These are phyloP conservation scores for Pluvialis apricaria DNA, from an alignment of 2,113 vertebrate genomes.

Conservation along the genomic window DNA sequence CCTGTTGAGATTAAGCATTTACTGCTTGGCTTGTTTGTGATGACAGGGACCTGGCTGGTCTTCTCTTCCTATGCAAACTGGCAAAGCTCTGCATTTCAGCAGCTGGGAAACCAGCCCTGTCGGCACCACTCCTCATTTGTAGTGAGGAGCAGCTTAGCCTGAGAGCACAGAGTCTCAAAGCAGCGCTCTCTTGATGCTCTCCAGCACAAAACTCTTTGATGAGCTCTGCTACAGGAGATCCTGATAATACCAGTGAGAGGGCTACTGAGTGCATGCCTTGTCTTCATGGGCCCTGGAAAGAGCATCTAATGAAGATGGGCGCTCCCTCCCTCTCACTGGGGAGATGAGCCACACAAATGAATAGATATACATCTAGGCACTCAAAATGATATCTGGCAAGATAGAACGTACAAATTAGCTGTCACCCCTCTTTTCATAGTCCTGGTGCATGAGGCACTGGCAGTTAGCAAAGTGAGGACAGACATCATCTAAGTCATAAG, in stretches of 20 bases:
- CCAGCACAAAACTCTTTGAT: slow-evolving; percentile 37
- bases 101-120: neutral
- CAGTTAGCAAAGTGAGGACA: neutral
- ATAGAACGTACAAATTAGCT: neutral
- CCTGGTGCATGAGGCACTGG: neutral
- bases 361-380: neutral
- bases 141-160: neutral
- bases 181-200: neutral
- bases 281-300: neutral
- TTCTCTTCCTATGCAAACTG: slow-evolving; percentile 1
- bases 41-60: slow-evolving; percentile 24
- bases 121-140: neutral
- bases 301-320: neutral
- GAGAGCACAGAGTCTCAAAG: neutral
- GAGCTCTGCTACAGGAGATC: neutral
- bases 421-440: neutral
- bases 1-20: slow-evolving; percentile 43
- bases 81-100: neutral
- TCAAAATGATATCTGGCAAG: neutral
- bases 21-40: slow-evolving; percentile 41
- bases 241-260: slow-evolving; percentile 13
- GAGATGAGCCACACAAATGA: neutral
- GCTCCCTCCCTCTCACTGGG: neutral
- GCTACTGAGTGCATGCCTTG: neutral
- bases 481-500: neutral